These are phyloP conservation scores for Podarcis lilfordi DNA, from an alignment of 2,797 vertebrate genomes.

Conservation along the genomic window DNA sequence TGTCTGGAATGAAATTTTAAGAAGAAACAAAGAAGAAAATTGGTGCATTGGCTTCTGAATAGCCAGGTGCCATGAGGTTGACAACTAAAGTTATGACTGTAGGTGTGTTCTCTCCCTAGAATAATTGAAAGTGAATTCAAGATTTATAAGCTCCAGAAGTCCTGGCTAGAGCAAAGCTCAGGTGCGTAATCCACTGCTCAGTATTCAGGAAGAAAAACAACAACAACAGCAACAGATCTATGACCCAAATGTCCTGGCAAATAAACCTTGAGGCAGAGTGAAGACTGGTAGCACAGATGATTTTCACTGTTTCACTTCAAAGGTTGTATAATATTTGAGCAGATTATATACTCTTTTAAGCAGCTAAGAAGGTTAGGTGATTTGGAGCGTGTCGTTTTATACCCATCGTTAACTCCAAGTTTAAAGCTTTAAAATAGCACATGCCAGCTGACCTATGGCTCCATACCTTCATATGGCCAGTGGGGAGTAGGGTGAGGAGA, in stretches of 20 bases:
- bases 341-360: conserved; percentile 91
- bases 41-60: conserved; percentile 75
- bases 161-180: conserved; percentile 81
- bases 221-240: conserved; percentile 21
- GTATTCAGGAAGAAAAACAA: conserved; percentile 62
- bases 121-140: conserved; percentile 82
- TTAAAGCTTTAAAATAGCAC: conserved; percentile 43
- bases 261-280: conserved; percentile 77
- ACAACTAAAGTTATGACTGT: conserved; percentile 73
- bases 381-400: conserved; percentile 74
- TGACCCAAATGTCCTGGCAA: conserved; percentile 63
- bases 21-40: conserved; percentile 66
- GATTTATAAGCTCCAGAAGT: conserved; percentile 82
- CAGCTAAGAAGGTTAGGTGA: conserved; percentile 79
- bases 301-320: conserved; percentile 88
- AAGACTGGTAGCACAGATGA: conserved; percentile 81
- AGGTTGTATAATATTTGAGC: conserved; percentile 88
- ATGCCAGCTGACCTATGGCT: conserved; percentile 54
- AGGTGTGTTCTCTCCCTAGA: conserved; percentile 70
- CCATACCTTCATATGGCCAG: conserved; percentile 34
- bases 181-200: conserved; percentile 77
- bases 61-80: conserved; percentile 84
- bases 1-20: conserved; percentile 56
- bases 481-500: not conserved
- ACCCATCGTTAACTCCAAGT: conserved; percentile 72